phyloP scores from a whole-genome alignment of 2,113 vertebrate species.

The Hippoglossus stenolepis region DNA sequence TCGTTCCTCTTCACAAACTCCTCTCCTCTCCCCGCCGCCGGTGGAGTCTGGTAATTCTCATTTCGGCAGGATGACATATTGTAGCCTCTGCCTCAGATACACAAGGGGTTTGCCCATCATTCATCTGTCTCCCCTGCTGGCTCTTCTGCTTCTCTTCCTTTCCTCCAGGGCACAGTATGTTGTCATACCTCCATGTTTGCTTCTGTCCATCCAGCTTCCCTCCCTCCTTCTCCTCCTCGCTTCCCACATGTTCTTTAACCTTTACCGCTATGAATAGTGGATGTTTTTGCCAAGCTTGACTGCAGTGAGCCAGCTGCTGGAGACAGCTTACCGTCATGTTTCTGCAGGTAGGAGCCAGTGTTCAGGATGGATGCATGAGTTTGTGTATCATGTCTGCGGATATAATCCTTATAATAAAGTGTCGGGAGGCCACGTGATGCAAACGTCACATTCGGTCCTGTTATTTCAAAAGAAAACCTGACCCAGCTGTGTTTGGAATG shows the following conservation, averaged over 20 bases:
- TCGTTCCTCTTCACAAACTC: conserved; percentile 25
- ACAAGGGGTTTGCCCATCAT: conserved; percentile 31
- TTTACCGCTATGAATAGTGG: background rate
- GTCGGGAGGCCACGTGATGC: background rate
- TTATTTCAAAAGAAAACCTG: conserved; percentile 15
- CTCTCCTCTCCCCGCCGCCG: conserved; percentile 13
- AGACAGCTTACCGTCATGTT: background rate
- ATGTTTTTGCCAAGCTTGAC: conserved; percentile 30
- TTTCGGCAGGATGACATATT: conserved; percentile 27
- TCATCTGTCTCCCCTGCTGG: conserved; percentile 15
- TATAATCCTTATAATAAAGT: background rate
- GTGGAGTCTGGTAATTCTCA: conserved; percentile 62
- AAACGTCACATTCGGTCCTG: background rate
- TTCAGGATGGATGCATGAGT: background rate
- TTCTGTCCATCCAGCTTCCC: conserved; percentile 30
- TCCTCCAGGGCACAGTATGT: conserved; percentile 4
- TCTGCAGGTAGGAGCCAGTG: background rate
- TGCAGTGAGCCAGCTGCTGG: conserved; percentile 60
- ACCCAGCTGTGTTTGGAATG: conserved; percentile 45
- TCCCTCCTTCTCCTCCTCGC: conserved; percentile 26
- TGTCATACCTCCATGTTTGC: conserved; percentile 41
- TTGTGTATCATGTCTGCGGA: background rate
- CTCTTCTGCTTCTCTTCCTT: conserved; percentile 23
- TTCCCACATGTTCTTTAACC: conserved; percentile 25
- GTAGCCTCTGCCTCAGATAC: conserved; percentile 29